A percentile compares a stretch with the other conserved stretches of the same genome.
Evolutionary conservation across 2,888 invertebrate species (phyloP).

Genomic region (Ceramica pisi): DNA sequence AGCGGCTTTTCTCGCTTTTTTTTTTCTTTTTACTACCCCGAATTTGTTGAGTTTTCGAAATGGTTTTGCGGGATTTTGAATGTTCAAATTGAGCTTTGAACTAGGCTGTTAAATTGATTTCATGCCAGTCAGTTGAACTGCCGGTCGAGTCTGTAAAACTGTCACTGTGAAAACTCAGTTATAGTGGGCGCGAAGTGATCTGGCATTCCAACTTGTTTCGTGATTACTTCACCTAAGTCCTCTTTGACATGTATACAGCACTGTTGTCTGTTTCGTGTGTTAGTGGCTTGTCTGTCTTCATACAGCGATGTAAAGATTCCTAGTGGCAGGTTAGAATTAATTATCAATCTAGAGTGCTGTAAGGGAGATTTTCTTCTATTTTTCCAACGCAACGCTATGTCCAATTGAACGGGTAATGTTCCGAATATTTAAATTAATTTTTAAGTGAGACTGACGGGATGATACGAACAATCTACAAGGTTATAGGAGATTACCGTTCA

Average conservation of each 20-base stretch:
- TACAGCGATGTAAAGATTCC: background rate
- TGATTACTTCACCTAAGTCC: no score
- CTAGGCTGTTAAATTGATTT: constrained; percentile 6
- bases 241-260: no score
- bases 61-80: constrained; percentile 18
- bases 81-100: constrained; percentile 17
- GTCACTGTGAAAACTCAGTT: no score
- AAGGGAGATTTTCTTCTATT: background rate
- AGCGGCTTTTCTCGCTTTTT: constrained; percentile 26
- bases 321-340: background rate
- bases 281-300: background rate
- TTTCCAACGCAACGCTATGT: no score
- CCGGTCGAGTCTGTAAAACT: no score
- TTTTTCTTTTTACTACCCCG: constrained; percentile 18
- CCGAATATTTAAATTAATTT: background rate
- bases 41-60: constrained; percentile 12
- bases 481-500: background rate
- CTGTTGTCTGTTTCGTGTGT: background rate
- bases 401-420: background rate
- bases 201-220: no score
- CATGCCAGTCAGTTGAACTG: background rate
- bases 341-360: background rate
- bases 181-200: no score
- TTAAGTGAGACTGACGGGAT: background rate
- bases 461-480: background rate